These are phyloP conservation scores for Euphydryas editha DNA, from an alignment of 2,888 invertebrate species.

Conservation along the genomic window DNA sequence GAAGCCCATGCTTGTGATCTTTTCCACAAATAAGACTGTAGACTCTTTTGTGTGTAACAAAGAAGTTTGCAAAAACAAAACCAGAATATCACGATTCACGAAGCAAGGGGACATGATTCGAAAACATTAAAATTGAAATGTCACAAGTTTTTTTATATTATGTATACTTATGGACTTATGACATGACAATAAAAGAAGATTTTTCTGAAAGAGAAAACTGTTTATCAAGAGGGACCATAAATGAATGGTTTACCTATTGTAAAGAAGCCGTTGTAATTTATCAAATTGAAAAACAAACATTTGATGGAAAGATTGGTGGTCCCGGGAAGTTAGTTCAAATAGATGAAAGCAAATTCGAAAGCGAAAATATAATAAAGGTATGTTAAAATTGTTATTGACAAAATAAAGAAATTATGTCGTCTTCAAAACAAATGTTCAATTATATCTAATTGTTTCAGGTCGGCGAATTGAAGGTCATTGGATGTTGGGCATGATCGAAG, in stretches of 20 bases:
- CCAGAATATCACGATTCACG: too few species aligned
- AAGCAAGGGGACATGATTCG: too few species aligned
- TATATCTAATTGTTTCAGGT: conserved; percentile 3
- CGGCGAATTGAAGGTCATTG: conserved; percentile 35
- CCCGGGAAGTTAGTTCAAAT: too few species aligned
- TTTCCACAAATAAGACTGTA: neutral
- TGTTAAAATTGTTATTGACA: too few species aligned
- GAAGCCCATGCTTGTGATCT: neutral
- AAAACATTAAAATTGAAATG: neutral
- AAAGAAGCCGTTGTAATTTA: neutral
- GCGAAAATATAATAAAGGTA: too few species aligned
- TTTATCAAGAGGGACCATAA: neutral
- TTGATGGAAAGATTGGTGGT: too few species aligned
- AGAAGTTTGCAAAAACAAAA: too few species aligned
- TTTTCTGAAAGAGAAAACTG: neutral
- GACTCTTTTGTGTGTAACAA: too few species aligned
- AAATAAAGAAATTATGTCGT: too few species aligned
- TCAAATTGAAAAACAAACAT: too few species aligned
- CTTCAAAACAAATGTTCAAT: too few species aligned
- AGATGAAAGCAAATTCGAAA: too few species aligned
- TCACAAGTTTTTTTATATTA: neutral
- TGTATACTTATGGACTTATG: neutral
- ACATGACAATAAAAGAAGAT: neutral
- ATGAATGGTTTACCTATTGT: neutral
- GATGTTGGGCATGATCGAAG: conserved; percentile 4